These are phyloP conservation scores for Chiloscyllium plagiosum DNA, from an alignment of 2,113 vertebrate species.

Conservation along the genomic window DNA sequence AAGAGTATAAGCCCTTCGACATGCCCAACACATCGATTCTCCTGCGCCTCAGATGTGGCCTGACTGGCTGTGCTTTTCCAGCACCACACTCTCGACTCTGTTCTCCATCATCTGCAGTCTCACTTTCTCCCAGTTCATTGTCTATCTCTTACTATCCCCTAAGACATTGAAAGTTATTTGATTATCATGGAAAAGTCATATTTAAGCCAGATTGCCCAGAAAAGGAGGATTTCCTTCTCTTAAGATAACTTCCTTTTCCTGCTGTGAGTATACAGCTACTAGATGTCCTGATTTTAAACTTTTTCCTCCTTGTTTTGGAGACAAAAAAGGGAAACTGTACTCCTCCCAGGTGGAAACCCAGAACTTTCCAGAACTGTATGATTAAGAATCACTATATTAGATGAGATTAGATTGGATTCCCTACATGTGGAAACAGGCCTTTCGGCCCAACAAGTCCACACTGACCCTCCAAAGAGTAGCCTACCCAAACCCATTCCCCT, in stretches of 20 bases:
- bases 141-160: background rate
- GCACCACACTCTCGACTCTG: too few species aligned
- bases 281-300: background rate
- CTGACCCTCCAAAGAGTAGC: too few species aligned
- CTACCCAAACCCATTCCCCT: too few species aligned
- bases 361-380: background rate
- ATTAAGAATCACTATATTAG: background rate
- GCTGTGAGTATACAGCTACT: background rate
- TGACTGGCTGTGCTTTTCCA: too few species aligned
- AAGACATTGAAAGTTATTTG: background rate
- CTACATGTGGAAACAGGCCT: too few species aligned
- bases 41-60: too few species aligned
- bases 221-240: background rate
- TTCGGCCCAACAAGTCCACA: too few species aligned
- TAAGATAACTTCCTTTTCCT: background rate
- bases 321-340: background rate
- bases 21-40: too few species aligned
- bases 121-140: background rate
- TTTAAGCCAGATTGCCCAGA: background rate
- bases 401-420: too few species aligned
- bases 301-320: background rate
- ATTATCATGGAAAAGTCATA: background rate
- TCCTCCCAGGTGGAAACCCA: background rate
- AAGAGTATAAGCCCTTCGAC: too few species aligned
- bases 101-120: too few species aligned